phyloP scores from a whole-genome alignment of 2,888 invertebrate genomes.

The Steinernema scapterisci region DNA sequence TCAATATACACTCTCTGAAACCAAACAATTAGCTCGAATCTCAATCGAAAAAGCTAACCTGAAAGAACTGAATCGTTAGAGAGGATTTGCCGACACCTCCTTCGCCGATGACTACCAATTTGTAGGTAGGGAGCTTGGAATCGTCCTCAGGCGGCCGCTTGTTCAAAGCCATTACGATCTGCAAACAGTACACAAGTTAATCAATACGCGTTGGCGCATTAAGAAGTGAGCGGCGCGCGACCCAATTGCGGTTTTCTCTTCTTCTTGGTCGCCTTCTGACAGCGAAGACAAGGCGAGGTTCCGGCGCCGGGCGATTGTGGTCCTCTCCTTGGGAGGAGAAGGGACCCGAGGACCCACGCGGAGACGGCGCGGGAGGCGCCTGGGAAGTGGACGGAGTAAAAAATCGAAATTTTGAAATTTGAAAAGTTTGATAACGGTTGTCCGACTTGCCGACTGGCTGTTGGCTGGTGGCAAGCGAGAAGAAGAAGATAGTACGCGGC shows the following conservation, averaged over 20 bases:
- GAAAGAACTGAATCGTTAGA: conserved; percentile 95
- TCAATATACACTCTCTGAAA: conserved; percentile 82
- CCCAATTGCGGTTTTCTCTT: conserved; percentile 21
- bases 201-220: conserved; percentile 19
- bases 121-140: conserved; percentile 59
- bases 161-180: conserved; percentile 32
- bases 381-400: no score
- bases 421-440: no score
- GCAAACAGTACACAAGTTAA: background rate
- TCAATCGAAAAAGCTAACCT: conserved; percentile 68
- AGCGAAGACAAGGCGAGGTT: background rate
- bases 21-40: background rate
- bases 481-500: conserved; percentile 17
- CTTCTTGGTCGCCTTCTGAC: background rate
- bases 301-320: no score
- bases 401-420: no score
- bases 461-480: conserved; percentile 15
- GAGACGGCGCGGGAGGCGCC: no score
- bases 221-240: background rate
- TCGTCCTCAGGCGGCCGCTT: conserved; percentile 62
- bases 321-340: no score
- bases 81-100: conserved; percentile 80
- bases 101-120: conserved; percentile 58
- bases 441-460: background rate
- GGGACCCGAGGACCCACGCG: no score